Conservation (phyloP, 2,113 vertebrate genomes). For the Bos javanicus region DNA sequence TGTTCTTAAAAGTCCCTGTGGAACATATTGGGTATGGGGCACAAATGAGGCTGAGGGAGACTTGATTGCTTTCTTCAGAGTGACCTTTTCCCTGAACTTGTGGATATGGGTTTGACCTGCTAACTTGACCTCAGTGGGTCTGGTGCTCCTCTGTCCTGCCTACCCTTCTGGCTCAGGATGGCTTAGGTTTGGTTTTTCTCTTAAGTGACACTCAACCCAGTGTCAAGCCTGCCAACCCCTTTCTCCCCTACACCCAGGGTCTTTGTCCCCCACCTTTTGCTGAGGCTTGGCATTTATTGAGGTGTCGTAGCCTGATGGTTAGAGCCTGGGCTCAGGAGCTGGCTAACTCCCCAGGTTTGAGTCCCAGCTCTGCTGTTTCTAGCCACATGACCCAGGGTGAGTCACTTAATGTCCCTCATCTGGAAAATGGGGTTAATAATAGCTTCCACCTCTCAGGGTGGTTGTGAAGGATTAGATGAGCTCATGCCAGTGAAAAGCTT, state of each 20-base stretch:
- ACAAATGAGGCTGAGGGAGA: not conserved
- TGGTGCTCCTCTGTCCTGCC: not conserved
- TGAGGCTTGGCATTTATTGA: fast-evolving
- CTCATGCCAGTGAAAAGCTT: not conserved
- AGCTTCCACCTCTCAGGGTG: not conserved
- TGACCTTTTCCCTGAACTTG: not conserved
- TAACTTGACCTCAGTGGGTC: not conserved
- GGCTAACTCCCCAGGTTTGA: not conserved
- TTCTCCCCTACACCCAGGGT: not conserved
- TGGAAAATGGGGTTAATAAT: constrained; percentile 23
- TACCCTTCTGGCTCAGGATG: not conserved
- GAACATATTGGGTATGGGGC: fast-evolving
- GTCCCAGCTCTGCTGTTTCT: not conserved
- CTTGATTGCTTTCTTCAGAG: not conserved
- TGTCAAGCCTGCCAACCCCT: not conserved
- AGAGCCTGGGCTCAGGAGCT: not conserved
- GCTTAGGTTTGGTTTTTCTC: not conserved
- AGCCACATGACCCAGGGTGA: not conserved
- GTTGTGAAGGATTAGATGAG: not conserved
- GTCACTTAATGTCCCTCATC: not conserved
- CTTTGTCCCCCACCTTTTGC: not conserved
- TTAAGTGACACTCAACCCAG: not conserved
- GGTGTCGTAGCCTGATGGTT: not conserved
- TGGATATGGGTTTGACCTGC: not conserved
- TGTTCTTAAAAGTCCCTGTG: not conserved